Base-by-base conservation (phyloP, 2,888 invertebrate genomes). In the Elmis aenea region DNA sequence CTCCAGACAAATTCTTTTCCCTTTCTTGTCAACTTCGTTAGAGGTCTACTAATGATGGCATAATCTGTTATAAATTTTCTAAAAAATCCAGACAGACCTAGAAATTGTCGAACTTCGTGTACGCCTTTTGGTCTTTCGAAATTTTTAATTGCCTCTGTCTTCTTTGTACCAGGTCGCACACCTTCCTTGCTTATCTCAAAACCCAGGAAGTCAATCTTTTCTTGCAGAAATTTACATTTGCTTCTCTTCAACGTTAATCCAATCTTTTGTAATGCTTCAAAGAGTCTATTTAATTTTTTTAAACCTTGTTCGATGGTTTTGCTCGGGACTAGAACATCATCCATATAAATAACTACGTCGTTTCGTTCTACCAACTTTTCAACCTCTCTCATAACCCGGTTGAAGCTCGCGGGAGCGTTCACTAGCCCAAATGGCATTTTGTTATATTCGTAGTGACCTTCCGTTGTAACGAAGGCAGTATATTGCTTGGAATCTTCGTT, bases 401-500 rank as follows among this genome's bases (percentile, higher is more conserved):
- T 57, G 26, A 61, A 59, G 1, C 54, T 49, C 1, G 51, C 36
- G 1, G 57, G 57, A 0, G 52, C 58, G 16, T 59, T 60, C 1
- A 25, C 37, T 10, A 53, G 28, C 2, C 54, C 52, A 16, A 56
- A 54, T 2, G 50, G 50, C 29, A 44, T 42, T 25, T 43, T 41
- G 1, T 30, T 16, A 23, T 56, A 60, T 6, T 61, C 52, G 20
- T 46, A 62, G 13, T 57, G 56, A 1, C 58, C 55, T 8, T 51
- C 50, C 1, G 55, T 57, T 0, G 57, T 58, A 1, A 61, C 46
- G 33, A 64, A 62, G 1, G 59, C 53, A 0, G 61, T 63, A 13
- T 5, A 14, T 13, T 3, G 27, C n/a, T 9, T 14, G 3, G 27
- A 27, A 6, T 14, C 9, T 14, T 27, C 53, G 52, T 25, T 55